phyloP scores from a whole-genome alignment of 2,113 vertebrate species.

The Lipophrys pholis region DNA sequence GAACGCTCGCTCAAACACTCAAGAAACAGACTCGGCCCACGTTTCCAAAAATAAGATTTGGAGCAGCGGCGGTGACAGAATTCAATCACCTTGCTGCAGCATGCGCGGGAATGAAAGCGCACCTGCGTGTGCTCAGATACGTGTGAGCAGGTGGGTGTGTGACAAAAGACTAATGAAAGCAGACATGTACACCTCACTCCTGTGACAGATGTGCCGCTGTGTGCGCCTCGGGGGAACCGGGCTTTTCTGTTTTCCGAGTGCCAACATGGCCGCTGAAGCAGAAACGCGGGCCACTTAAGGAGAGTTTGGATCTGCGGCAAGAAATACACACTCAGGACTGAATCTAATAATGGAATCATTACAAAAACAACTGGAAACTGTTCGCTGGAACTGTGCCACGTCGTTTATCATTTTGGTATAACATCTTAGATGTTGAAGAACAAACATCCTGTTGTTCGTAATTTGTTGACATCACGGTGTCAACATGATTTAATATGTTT shows the following conservation, averaged over 20 bases:
- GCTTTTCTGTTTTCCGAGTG: constrained; percentile 10
- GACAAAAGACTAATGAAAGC: constrained; percentile 42
- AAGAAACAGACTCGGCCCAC: constrained; percentile 32
- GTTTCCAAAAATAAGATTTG: constrained; percentile 27
- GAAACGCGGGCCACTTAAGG: constrained; percentile 17
- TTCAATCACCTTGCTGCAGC: constrained; percentile 6
- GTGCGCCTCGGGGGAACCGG: constrained; percentile 1
- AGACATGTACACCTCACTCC: constrained; percentile 33
- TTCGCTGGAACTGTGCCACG: too few species aligned
- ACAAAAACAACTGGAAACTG: too few species aligned
- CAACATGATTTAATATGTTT: too few species aligned
- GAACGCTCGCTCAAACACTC: constrained; percentile 6
- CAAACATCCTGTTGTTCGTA: too few species aligned
- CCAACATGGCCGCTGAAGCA: background rate
- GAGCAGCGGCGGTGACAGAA: constrained; percentile 19
- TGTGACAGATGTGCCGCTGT: constrained; percentile 19
- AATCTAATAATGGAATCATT: background rate
- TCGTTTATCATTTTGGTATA: too few species aligned
- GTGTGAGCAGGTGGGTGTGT: constrained; percentile 38
- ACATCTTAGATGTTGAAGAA: too few species aligned
- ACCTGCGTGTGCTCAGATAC: constrained; percentile 10
- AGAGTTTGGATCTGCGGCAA: background rate
- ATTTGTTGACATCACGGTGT: too few species aligned
- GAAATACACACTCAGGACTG: background rate
- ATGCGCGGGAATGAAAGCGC: constrained; percentile 1